phyloP scores from a whole-genome alignment of 2,797 vertebrate genomes.

The Crenuchus spilurus region DNA sequence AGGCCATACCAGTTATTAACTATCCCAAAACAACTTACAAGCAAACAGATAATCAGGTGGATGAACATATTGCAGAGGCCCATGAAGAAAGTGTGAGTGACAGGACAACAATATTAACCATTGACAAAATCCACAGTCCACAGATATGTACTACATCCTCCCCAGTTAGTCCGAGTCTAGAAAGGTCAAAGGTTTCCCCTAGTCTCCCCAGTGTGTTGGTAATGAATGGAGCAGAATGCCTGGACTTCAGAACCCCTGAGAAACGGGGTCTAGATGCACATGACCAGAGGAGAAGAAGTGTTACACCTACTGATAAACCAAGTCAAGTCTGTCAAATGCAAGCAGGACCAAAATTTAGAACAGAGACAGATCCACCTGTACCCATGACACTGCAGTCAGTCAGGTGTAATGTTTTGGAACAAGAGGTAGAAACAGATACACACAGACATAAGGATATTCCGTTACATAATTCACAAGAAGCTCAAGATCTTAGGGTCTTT shows the following conservation, averaged over 20 bases:
- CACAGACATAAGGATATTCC: constrained; percentile 66
- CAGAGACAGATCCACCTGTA: constrained; percentile 69
- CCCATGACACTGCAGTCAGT: constrained; percentile 67
- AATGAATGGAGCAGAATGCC: constrained; percentile 76
- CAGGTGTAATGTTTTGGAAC: constrained; percentile 66
- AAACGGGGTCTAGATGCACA: constrained; percentile 71
- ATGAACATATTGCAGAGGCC: constrained; percentile 57
- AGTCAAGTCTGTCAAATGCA: constrained; percentile 67
- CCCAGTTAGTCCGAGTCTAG: constrained; percentile 58
- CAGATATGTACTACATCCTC: constrained; percentile 54
- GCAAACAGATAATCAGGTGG: constrained; percentile 53
- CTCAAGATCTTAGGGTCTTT: constrained; percentile 72
- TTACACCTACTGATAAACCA: constrained; percentile 62
- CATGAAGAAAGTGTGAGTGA: constrained; percentile 57
- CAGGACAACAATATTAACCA: constrained; percentile 50
- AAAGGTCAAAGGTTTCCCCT: constrained; percentile 62
- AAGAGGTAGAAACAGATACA: constrained; percentile 72
- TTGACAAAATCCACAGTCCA: constrained; percentile 62
- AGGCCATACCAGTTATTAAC: constrained; percentile 80
- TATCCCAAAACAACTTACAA: constrained; percentile 69
- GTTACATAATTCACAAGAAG: constrained; percentile 65
- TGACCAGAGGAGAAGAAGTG: constrained; percentile 69
- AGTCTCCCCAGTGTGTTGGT: constrained; percentile 76
- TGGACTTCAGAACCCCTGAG: constrained; percentile 76
- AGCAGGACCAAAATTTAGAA: constrained; percentile 72